A percentile compares a stretch with the other conserved stretches of the same genome.
Conservation (phyloP, 1,140 invertebrate genomes). For the Leptopilina clavipes region DNA sequence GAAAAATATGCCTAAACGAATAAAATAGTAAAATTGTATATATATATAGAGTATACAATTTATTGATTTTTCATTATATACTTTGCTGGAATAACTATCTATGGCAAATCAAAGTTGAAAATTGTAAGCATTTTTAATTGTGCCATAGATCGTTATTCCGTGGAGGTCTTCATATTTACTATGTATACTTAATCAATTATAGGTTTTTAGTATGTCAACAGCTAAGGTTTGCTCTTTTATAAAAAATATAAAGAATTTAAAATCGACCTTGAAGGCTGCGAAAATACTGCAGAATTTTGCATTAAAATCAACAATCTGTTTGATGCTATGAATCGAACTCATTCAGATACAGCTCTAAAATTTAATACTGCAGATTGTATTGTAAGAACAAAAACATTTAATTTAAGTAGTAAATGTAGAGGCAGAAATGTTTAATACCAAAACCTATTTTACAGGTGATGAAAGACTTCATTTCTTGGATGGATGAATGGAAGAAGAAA, state of each 20-base stretch:
- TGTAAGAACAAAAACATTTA: constrained; percentile 30
- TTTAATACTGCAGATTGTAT: constrained; percentile 35
- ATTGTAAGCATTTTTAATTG: no score
- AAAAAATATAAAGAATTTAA: neutral
- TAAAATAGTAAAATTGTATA: no score
- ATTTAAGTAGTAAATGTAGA: constrained; percentile 40
- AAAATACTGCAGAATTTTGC: neutral
- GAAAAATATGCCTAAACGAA: no score
- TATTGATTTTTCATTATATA: no score
- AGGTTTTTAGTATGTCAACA: neutral
- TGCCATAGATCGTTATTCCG: no score
- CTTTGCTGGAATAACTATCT: no score
- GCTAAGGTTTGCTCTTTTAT: neutral
- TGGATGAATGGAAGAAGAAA: no score
- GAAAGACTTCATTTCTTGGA: no score
- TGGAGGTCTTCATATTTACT: no score
- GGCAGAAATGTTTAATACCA: neutral
- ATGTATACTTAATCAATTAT: neutral
- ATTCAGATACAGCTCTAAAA: constrained; percentile 33
- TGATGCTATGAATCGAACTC: constrained; percentile 38
- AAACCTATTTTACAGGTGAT: constrained; percentile 35
- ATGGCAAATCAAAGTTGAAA: no score
- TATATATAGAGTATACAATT: no score
- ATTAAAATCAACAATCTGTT: constrained; percentile 43
- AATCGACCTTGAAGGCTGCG: neutral